Evolutionary conservation across 1,140 invertebrate species (phyloP), one percentile per base, ranked within the genome.

Genomic region (Penaeus chinensis): DNA sequence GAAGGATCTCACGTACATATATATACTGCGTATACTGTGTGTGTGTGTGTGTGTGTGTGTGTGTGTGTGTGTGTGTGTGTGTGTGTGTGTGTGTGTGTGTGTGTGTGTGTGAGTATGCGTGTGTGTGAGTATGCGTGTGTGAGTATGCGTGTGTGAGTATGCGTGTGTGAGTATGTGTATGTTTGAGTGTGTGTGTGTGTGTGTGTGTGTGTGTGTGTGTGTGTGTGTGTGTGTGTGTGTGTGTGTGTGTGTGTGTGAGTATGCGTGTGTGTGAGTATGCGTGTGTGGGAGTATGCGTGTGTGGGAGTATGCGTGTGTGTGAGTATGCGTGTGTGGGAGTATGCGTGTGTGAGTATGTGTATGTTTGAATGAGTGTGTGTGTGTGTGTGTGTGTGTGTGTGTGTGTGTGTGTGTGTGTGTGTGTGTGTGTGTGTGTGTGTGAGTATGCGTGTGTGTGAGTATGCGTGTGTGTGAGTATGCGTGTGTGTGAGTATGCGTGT

Each of bases 341-440:
- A 74, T 24, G 32, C 5, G 2, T 32, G 2, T n/a, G n/a, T 18
- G n/a, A 22, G 2, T 71, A 71, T 71, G n/a, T 71, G 8, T 1
- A 24, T 71, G n/a, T 71, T 27, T n/a, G 2, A 22, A 71, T 71
- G 20, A 22, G n/a, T 71, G 8, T 71, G n/a, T n/a, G 8, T 22
- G 8, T 71, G n/a, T 71, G 2, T 71, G n/a, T 71, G n/a, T 22
- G 22, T 69, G 3, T 69, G 22, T 13, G 22, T 13, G 1, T 18
- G 22, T 22, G 22, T 71, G n/a, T 22, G n/a, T 71, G n/a, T 71
- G n/a, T 24, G n/a, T 71, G n/a, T 71, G n/a, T 71, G n/a, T 71
- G n/a, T 71, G n/a, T 71, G n/a, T 71, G n/a, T 71, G n/a, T 71
- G n/a, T 71, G n/a, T 71, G n/a, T 71, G n/a, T 71, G n/a, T 71